Evolutionary conservation across 2,888 invertebrate species (phyloP).

Genomic region (Apocheima hispidaria): DNA sequence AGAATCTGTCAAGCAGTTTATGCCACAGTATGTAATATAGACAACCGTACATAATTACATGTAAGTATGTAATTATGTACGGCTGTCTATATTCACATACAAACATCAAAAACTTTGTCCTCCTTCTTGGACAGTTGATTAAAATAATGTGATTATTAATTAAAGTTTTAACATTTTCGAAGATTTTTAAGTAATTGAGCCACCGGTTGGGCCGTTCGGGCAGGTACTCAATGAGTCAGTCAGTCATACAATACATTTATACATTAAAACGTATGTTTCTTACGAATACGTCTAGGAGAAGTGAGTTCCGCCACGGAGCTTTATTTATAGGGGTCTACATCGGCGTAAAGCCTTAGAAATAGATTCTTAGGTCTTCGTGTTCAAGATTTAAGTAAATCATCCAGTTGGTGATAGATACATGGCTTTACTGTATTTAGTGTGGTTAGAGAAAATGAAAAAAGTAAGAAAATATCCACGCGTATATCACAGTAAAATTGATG

Average conservation of each 20-base stretch:
- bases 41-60: too few species aligned
- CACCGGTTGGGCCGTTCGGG: too few species aligned
- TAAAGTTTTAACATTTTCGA: too few species aligned
- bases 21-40: too few species aligned
- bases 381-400: slow-evolving; percentile 22
- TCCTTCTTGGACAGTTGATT: too few species aligned
- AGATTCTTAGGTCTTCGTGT: slow-evolving; percentile 14
- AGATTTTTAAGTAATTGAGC: background rate
- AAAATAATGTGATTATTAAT: too few species aligned
- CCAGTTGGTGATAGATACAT: slow-evolving; percentile 19
- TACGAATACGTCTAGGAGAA: slow-evolving; percentile 5
- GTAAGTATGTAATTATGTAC: too few species aligned
- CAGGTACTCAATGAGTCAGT: background rate
- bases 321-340: slow-evolving; percentile 18
- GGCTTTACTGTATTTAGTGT: slow-evolving; percentile 12
- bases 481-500: too few species aligned
- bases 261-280: background rate
- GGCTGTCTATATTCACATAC: too few species aligned
- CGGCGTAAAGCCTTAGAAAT: slow-evolving; percentile 13
- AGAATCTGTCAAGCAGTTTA: too few species aligned
- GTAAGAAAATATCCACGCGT: too few species aligned
- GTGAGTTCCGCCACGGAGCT: slow-evolving; percentile 5
- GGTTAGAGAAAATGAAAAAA: slow-evolving; percentile 1
- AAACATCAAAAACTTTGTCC: too few species aligned
- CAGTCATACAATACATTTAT: background rate